These are phyloP conservation scores for Aphelenchoides fujianensis DNA, from an alignment of 1,140 invertebrate species.

Conservation along the genomic window DNA sequence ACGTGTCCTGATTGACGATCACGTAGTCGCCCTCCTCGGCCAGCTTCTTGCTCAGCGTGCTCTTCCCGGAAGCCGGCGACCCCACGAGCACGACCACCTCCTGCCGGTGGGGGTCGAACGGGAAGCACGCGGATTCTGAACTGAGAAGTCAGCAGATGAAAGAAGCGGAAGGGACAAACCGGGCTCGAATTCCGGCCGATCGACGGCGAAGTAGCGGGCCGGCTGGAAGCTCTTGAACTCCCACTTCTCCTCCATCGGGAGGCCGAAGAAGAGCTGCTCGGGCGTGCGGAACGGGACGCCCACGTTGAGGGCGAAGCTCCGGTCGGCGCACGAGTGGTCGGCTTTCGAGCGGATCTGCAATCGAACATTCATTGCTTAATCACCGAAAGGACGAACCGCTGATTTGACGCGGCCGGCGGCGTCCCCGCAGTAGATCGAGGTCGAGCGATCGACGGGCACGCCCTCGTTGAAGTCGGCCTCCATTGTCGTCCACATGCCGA, in stretches of 20 bases:
- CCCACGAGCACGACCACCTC: constrained; percentile 57
- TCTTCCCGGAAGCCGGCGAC: constrained; percentile 57
- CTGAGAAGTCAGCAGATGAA: background rate
- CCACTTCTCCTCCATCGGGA: constrained; percentile 62
- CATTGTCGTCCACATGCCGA: constrained; percentile 81
- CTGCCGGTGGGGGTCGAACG: background rate
- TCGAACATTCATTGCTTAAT: no score
- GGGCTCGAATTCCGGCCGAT: background rate
- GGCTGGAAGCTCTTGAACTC: constrained; percentile 45
- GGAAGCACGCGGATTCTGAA: background rate
- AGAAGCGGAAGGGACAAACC: background rate
- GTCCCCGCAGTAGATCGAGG: constrained; percentile 79
- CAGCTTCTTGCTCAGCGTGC: constrained; percentile 42
- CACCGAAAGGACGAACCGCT: no score
- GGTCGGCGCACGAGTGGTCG: constrained; percentile 85
- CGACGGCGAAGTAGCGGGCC: background rate
- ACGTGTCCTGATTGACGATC: constrained; percentile 46
- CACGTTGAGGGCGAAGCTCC: constrained; percentile 84
- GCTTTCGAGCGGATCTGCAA: constrained; percentile 70
- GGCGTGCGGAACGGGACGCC: constrained; percentile 82
- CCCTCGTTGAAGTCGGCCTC: constrained; percentile 73
- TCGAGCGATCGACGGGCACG: constrained; percentile 69
- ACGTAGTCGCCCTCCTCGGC: constrained; percentile 42
- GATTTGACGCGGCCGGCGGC: constrained; percentile 59
- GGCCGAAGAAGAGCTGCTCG: constrained; percentile 81